Base-by-base conservation (phyloP, 2,113 vertebrate species). In the Piaya cayana region DNA sequence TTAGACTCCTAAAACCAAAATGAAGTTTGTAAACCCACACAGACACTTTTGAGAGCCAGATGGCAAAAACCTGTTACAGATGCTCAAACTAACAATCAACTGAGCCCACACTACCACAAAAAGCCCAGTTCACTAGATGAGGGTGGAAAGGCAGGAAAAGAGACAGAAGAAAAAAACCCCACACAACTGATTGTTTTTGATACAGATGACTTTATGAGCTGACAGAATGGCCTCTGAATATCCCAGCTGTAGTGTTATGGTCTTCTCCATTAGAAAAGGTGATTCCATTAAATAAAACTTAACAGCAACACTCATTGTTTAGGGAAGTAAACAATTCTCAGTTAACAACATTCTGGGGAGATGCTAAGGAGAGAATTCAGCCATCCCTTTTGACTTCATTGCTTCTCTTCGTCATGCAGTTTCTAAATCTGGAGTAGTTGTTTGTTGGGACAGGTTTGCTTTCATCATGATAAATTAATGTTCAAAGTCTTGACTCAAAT, bases 391-490 rank as follows among this genome's bases (percentile, higher is more conserved):
- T 56, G 12, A 8, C 29, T 83, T 92, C 6, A 4, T 50, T 74
- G n/a, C 36, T 64, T 3, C 18, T 72, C 27, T 78, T 90, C 0
- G 2, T 86, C 19, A 7, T 0, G 0, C 42, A 64, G 52, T 56
- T 92, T 19, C 37, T 90, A 56, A 23, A 81, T 74, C 47, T 76
- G 53, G 7, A 83, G 26, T 63, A 90, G 19, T 67, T n/a, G 12
- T 39, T 49, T 6, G 3, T 11, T 76, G 14, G 25, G 60, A 85
- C 27, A 91, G 12, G 17, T 79, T 93, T 77, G 39, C 55, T 65
- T 82, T 64, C 27, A 62, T 34, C 10, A 45, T 2, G 12, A 50
- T 64, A 43, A 68, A 60, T 36, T 49, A 32, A 10, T 72, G 4
- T 80, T 80, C 37, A 42, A 43, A 50, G 37, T 58, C 88, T 71